phyloP scores from a whole-genome alignment of 2,797 vertebrate species.

The Sebastes melanostomus region DNA sequence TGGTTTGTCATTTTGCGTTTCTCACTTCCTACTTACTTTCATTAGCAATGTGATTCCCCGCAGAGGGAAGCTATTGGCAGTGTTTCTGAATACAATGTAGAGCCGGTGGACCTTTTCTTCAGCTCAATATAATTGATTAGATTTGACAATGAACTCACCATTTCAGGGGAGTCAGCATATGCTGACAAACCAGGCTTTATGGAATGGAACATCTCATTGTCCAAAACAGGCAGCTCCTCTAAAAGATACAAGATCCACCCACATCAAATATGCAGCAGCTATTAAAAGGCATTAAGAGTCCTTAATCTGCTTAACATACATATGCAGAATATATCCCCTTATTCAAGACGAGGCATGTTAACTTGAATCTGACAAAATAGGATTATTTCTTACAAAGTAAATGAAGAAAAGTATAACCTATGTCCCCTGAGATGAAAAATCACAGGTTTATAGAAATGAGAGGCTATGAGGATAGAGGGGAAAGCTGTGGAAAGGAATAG shows the following conservation, averaged over 20 bases:
- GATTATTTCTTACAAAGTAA: constrained; percentile 41
- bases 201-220: constrained; percentile 95
- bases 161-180: constrained; percentile 89
- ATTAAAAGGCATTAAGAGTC: constrained; percentile 47
- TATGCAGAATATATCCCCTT: constrained; percentile 24
- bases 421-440: background rate
- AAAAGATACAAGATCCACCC: constrained; percentile 65
- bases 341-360: constrained; percentile 25
- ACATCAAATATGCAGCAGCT: constrained; percentile 53
- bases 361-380: constrained; percentile 43
- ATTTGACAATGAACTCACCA: constrained; percentile 81
- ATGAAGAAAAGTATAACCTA: constrained; percentile 14
- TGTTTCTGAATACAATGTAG: constrained; percentile 4
- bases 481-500: background rate
- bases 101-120: constrained; percentile 21
- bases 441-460: constrained; percentile 3
- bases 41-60: constrained; percentile 20
- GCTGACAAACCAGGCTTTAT: constrained; percentile 95
- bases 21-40: constrained; percentile 36
- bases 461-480: background rate
- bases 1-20: constrained; percentile 25
- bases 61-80: constrained; percentile 12
- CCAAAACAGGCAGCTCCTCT: constrained; percentile 86
- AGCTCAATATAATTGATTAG: constrained; percentile 43
- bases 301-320: constrained; percentile 46